These are phyloP conservation scores for Danaus melanippus DNA, from an alignment of 1,140 invertebrate genomes.

Conservation along the genomic window DNA sequence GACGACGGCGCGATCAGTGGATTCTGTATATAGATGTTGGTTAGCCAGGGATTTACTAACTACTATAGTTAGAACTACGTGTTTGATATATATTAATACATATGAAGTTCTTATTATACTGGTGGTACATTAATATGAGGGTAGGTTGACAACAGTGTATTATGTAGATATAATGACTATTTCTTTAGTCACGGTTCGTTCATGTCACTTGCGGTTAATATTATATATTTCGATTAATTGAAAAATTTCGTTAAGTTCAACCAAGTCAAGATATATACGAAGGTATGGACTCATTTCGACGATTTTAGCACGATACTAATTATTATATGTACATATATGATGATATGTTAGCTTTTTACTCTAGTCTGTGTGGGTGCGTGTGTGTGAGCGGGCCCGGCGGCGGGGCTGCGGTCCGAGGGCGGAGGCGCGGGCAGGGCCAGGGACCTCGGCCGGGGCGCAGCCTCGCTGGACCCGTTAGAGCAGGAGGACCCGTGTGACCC, in stretches of 20 bases:
- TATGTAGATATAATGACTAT: no score
- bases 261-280: neutral
- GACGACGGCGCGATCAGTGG: conserved; percentile 39
- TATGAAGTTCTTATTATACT: no score
- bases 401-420: conserved; percentile 20
- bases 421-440: conserved; percentile 34
- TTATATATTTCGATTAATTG: no score
- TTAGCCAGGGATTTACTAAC: neutral
- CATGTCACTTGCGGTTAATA: no score
- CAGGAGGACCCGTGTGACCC: conserved; percentile 38
- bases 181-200: no score
- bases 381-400: conserved; percentile 15
- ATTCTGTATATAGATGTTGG: conserved; percentile 32
- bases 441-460: conserved; percentile 56
- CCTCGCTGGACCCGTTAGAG: conserved; percentile 49
- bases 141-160: no score
- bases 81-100: no score
- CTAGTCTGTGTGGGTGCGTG: conserved; percentile 10
- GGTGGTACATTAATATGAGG: no score
- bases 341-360: neutral
- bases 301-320: neutral
- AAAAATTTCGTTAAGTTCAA: no score
- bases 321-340: neutral
- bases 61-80: no score
- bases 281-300: neutral